Conservation (phyloP, 2,888 invertebrate species). For the Barypeithes pellucidus region DNA sequence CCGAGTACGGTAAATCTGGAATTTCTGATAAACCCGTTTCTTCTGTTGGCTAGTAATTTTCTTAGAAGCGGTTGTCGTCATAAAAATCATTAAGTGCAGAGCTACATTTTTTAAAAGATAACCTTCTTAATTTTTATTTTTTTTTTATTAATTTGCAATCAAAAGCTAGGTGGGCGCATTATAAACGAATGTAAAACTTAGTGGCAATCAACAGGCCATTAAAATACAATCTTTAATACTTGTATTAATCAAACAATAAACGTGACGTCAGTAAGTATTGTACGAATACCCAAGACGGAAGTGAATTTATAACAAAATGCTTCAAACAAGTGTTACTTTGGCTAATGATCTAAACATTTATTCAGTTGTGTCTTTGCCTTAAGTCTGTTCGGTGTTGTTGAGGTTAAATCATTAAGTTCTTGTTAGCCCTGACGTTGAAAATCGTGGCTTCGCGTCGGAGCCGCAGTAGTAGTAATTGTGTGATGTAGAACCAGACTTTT, state of each 20-base stretch:
- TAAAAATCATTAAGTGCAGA: too few relatives aligned
- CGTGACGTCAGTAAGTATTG: conserved; percentile 3
- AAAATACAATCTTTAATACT: conserved; percentile 7
- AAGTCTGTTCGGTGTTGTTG: conserved; percentile 6
- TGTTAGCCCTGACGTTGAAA: neutral
- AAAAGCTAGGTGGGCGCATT: neutral
- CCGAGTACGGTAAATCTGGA: neutral
- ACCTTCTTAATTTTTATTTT: too few relatives aligned
- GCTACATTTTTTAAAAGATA: too few relatives aligned
- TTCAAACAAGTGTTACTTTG: conserved; percentile 37
- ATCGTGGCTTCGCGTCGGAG: neutral
- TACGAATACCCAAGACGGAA: conserved; percentile 19
- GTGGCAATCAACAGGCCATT: conserved; percentile 2
- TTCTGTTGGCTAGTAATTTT: neutral
- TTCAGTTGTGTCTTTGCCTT: conserved; percentile 23
- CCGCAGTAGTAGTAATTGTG: too few relatives aligned
- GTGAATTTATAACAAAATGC: conserved; percentile 5
- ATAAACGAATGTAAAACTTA: neutral
- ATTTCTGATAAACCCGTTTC: too few relatives aligned
- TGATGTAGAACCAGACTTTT: too few relatives aligned
- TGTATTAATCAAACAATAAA: conserved; percentile 5
- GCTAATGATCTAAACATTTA: conserved; percentile 39
- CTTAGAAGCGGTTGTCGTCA: neutral
- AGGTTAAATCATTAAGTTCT: neutral
- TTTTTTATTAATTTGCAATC: too few relatives aligned